These are phyloP conservation scores for Drosophila vallismaia DNA, from an alignment of 2,888 invertebrate genomes.

Conservation along the genomic window DNA sequence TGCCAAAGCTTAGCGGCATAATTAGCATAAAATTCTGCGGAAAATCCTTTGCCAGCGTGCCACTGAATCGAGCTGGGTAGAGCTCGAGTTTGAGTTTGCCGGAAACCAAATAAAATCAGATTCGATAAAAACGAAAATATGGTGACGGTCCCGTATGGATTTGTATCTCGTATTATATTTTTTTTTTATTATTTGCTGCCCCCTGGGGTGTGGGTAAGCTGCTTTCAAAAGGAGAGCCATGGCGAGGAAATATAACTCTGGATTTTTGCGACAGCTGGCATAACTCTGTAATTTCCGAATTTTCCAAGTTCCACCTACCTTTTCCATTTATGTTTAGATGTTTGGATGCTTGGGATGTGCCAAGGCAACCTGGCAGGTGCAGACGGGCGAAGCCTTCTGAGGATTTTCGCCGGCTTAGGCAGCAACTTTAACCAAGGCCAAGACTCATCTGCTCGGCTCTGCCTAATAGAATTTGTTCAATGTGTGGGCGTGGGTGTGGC, in stretches of 20 bases:
- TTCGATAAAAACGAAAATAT: slow-evolving; percentile 37
- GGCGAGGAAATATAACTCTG: slow-evolving; percentile 29
- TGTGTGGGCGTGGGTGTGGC: slow-evolving; percentile 7
- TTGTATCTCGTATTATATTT: slow-evolving; percentile 26
- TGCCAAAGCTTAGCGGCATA: slow-evolving; percentile 65
- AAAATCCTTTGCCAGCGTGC: slow-evolving; percentile 51
- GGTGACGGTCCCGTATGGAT: slow-evolving; percentile 12
- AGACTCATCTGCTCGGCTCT: slow-evolving; percentile 25
- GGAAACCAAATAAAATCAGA: slow-evolving; percentile 27
- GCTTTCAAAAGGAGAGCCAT: slow-evolving; percentile 10
- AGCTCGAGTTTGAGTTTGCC: not conserved
- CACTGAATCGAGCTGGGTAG: slow-evolving; percentile 3
- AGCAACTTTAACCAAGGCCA: slow-evolving; percentile 69
- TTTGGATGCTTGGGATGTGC: slow-evolving; percentile 8
- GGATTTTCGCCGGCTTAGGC: slow-evolving; percentile 72
- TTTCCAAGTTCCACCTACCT: slow-evolving; percentile 38
- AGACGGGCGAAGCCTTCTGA: slow-evolving; percentile 66
- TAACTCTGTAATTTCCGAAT: slow-evolving; percentile 76
- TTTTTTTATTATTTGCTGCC: slow-evolving; percentile 9
- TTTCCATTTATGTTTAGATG: slow-evolving; percentile 24
- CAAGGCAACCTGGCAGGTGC: slow-evolving; percentile 59
- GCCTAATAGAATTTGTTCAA: slow-evolving; percentile 34
- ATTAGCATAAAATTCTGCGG: slow-evolving; percentile 70
- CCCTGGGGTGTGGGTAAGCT: slow-evolving; percentile 23
- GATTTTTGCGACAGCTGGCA: slow-evolving; percentile 66